These are phyloP conservation scores for Alfaro cultratus DNA, from an alignment of 2,797 vertebrate species.

Conservation along the genomic window DNA sequence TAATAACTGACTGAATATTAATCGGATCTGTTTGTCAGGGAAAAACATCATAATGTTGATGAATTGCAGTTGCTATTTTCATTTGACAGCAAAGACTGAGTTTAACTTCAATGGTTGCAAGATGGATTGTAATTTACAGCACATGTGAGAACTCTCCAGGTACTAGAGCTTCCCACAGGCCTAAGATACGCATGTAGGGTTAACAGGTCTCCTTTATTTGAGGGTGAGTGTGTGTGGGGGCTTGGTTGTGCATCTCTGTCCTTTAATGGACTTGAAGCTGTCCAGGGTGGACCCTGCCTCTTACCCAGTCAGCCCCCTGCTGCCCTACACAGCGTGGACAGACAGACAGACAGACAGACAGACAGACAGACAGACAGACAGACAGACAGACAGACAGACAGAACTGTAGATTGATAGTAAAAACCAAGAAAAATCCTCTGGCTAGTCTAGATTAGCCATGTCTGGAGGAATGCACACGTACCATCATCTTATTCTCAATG, in stretches of 20 bases:
- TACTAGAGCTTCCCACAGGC: background rate
- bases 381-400: background rate
- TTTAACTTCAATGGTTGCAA: background rate
- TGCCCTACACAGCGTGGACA: background rate
- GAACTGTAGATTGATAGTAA: background rate
- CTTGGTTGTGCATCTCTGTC: background rate
- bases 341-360: background rate
- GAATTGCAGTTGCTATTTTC: background rate
- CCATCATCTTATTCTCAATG: background rate
- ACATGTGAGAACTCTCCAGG: background rate
- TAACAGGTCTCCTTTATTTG: background rate
- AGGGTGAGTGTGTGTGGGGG: background rate
- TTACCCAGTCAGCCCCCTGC: background rate
- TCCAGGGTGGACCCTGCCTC: background rate
- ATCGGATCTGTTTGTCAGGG: background rate
- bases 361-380: no score
- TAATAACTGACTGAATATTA: background rate
- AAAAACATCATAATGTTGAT: background rate
- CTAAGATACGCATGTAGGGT: background rate
- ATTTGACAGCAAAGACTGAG: background rate
- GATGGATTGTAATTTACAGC: background rate
- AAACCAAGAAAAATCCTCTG: background rate
- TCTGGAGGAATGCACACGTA: background rate
- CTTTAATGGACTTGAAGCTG: background rate
- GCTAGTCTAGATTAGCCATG: background rate